Percentiles rank a stretch among this genome's conserved stretches.
These are phyloP conservation scores for Episyrphus balteatus DNA, from an alignment of 1,140 invertebrate genomes.

Conservation along the genomic window DNA sequence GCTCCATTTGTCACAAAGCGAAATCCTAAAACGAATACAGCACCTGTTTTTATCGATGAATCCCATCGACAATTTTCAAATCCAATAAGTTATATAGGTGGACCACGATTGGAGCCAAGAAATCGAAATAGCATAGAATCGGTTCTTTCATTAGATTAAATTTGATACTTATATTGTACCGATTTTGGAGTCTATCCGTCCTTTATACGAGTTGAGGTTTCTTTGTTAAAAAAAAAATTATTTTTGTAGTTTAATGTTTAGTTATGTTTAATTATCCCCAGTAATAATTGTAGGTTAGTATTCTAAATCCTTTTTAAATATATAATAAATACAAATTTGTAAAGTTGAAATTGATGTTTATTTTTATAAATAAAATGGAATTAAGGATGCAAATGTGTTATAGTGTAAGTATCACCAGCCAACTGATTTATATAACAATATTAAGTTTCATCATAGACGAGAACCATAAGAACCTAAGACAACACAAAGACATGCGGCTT, in stretches of 20 bases:
- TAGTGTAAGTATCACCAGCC: no score
- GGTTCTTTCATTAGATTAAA: constrained; percentile 56
- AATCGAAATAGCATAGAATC: constrained; percentile 54
- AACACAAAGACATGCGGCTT: no score
- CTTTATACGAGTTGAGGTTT: neutral
- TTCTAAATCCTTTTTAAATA: no score
- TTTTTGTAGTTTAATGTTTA: neutral
- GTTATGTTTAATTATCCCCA: no score
- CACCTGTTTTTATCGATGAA: constrained; percentile 20
- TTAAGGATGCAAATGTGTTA: no score
- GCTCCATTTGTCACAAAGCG: constrained; percentile 6
- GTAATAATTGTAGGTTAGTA: no score
- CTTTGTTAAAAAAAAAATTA: neutral
- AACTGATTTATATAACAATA: no score
- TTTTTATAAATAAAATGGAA: no score
- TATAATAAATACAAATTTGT: no score
- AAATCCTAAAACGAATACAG: neutral
- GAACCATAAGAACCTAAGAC: no score
- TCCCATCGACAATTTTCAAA: constrained; percentile 49
- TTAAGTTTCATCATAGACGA: no score
- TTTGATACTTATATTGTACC: neutral
- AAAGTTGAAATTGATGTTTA: no score
- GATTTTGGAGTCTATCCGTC: neutral
- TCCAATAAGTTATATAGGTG: constrained; percentile 61
- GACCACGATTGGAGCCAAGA: constrained; percentile 43